Conservation (phyloP, 2,888 invertebrate genomes). For the Furcula furcula region DNA sequence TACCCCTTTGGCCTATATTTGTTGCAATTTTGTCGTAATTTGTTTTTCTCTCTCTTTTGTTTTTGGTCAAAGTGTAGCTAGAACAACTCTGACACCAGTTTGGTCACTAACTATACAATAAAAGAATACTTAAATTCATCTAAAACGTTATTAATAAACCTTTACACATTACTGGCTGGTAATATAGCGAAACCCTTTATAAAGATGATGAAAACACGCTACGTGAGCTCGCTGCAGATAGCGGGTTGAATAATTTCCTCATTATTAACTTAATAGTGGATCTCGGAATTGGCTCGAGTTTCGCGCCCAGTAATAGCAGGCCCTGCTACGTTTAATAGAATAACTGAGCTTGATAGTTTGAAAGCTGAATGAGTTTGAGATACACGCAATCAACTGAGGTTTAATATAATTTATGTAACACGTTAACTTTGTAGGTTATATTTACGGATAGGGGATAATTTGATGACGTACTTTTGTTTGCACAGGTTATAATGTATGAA, state of each 20-base stretch:
- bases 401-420: background rate
- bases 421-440: background rate
- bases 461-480: no score
- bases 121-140: background rate
- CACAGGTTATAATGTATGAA: no score
- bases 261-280: slow-evolving; percentile 59
- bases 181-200: slow-evolving; percentile 32
- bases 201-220: slow-evolving; percentile 58
- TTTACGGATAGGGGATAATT: no score
- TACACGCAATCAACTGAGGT: slow-evolving; percentile 17
- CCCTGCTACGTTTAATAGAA: slow-evolving; percentile 33
- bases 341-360: slow-evolving; percentile 28
- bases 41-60: no score
- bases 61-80: no score
- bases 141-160: background rate
- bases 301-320: slow-evolving; percentile 48
- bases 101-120: background rate
- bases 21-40: no score
- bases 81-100: no score
- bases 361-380: slow-evolving; percentile 25
- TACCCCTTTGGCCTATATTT: no score
- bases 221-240: slow-evolving; percentile 40
- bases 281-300: slow-evolving; percentile 54
- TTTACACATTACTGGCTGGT: background rate
- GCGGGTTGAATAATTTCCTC: slow-evolving; percentile 56